Evolutionary conservation across 1,140 invertebrate genomes (phyloP).

Genomic region (Drosophila nebulosa): DNA sequence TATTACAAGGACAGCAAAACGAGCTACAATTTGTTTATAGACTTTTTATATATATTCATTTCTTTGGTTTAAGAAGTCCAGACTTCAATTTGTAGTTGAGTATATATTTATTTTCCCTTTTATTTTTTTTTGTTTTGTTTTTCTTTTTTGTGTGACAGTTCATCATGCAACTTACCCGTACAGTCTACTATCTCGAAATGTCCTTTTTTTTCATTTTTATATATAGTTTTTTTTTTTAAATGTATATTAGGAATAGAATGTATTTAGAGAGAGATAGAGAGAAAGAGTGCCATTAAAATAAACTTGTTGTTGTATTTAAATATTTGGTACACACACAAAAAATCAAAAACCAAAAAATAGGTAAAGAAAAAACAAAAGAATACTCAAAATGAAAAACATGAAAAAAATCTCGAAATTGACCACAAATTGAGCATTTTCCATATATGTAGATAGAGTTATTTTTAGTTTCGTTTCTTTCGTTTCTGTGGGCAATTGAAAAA

Average conservation of each 20-base stretch:
- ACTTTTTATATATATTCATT: slow-evolving; percentile 4
- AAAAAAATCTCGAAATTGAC: slow-evolving; percentile 9
- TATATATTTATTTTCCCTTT: slow-evolving; percentile 14
- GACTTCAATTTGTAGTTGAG: slow-evolving; percentile 41
- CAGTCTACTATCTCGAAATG: slow-evolving; percentile 88
- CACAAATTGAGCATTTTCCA: not conserved
- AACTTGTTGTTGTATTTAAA: slow-evolving; percentile 28
- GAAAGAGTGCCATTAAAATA: slow-evolving; percentile 7
- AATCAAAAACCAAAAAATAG: too few species aligned
- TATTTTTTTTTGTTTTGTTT: slow-evolving; percentile 36
- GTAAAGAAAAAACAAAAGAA: slow-evolving; percentile 16
- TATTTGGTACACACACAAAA: too few species aligned
- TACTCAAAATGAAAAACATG: slow-evolving; percentile 20
- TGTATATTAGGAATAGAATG: slow-evolving; percentile 25
- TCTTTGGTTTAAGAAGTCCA: slow-evolving; percentile 34
- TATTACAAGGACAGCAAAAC: slow-evolving; percentile 59
- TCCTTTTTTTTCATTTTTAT: slow-evolving; percentile 80
- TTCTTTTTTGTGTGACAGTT: slow-evolving; percentile 34
- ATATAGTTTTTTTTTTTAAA: slow-evolving; percentile 25
- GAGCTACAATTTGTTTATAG: slow-evolving; percentile 60
- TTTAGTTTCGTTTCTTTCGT: not conserved
- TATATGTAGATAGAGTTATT: not conserved
- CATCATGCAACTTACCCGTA: slow-evolving; percentile 87
- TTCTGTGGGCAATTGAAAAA: slow-evolving; percentile 2
- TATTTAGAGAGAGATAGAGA: slow-evolving; percentile 43